phyloP scores from a whole-genome alignment of 2,797 vertebrate species.

The Molossus alvarezi region DNA sequence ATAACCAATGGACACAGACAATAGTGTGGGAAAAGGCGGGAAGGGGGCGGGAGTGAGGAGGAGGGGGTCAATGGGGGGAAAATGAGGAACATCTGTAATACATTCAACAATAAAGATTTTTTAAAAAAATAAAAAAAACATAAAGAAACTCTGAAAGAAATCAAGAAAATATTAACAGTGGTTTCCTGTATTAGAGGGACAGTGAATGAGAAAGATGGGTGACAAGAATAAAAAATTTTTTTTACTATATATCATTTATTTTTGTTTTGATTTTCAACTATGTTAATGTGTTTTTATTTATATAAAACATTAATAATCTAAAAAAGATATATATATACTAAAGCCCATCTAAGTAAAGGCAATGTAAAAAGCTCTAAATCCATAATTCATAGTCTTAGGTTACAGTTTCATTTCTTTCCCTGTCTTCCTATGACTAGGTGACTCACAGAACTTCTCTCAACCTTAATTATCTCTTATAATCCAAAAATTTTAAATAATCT shows the following conservation, averaged over 20 bases:
- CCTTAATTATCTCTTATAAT: constrained; percentile 23
- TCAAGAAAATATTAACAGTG: not conserved
- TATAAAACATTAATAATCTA: not conserved
- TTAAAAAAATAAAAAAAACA: too few relatives aligned
- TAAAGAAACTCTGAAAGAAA: not conserved
- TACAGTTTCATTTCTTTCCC: not conserved
- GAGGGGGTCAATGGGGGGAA: too few relatives aligned
- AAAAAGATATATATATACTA: too few relatives aligned
- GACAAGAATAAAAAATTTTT: not conserved
- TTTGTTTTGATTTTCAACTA: constrained; percentile 27
- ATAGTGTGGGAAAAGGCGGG: too few relatives aligned
- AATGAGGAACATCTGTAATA: too few relatives aligned
- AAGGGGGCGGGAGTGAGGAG: too few relatives aligned
- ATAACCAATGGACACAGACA: too few relatives aligned
- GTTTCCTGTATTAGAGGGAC: not conserved
- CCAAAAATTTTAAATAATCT: constrained; percentile 49
- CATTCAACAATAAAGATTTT: too few relatives aligned
- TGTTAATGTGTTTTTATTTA: not conserved
- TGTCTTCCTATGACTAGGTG: not conserved
- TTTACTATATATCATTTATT: not conserved
- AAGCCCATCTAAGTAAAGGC: not conserved
- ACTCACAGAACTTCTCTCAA: not conserved
- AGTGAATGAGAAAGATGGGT: not conserved
- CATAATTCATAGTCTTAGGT: not conserved
- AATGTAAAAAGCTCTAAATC: not conserved